Evolutionary conservation across 2,888 invertebrate species (phyloP).

Genomic region (Gnatocerus cornutus): DNA sequence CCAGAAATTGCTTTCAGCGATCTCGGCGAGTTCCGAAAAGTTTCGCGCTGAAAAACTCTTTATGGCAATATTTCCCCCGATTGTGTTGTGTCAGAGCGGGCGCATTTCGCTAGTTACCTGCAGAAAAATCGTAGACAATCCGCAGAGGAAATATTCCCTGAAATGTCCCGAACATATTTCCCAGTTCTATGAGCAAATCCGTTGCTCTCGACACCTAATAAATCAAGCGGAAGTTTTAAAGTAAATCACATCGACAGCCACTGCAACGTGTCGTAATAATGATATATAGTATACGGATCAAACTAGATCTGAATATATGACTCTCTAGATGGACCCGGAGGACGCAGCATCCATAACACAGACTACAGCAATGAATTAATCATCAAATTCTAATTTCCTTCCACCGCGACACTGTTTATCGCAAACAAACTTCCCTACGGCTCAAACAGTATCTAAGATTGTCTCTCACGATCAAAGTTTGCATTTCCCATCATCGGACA

Average conservation of each 20-base stretch:
- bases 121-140: slow-evolving; percentile 5
- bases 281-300: slow-evolving; percentile 45
- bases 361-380: slow-evolving; percentile 31
- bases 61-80: too few relatives aligned
- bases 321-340: slow-evolving; percentile 30
- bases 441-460: slow-evolving; percentile 24
- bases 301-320: slow-evolving; percentile 41
- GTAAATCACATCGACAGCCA: slow-evolving; percentile 48
- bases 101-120: background rate
- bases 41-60: too few relatives aligned
- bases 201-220: slow-evolving; percentile 47
- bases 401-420: slow-evolving; percentile 30
- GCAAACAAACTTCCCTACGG: slow-evolving; percentile 27
- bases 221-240: slow-evolving; percentile 49
- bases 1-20: too few relatives aligned
- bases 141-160: slow-evolving; percentile 12
- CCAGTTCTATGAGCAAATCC: slow-evolving; percentile 47
- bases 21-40: too few relatives aligned
- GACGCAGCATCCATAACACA: slow-evolving; percentile 21
- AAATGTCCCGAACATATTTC: slow-evolving; percentile 45
- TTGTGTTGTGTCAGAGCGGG: too few relatives aligned
- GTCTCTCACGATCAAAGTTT: slow-evolving; percentile 36
- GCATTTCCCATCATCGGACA: slow-evolving; percentile 19
- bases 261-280: slow-evolving; percentile 48
- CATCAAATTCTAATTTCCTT: slow-evolving; percentile 37